These are phyloP conservation scores for Tachystola acroxantha DNA, from an alignment of 2,888 invertebrate genomes.

Conservation along the genomic window DNA sequence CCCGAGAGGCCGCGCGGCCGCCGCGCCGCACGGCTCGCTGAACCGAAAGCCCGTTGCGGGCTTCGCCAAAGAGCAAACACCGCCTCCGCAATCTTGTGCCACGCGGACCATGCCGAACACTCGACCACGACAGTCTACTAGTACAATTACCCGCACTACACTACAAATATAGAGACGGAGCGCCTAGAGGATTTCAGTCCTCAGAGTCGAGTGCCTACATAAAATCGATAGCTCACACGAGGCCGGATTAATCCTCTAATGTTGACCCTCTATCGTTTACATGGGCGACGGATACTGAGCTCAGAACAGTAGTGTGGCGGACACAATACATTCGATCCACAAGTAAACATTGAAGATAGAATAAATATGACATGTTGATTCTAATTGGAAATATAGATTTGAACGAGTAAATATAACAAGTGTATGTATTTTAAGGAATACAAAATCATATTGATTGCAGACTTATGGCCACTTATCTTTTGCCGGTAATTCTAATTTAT, in stretches of 20 bases:
- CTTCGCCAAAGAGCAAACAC: constrained; percentile 75
- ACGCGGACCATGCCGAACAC: constrained; percentile 69
- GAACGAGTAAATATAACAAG: no score
- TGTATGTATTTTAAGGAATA: no score
- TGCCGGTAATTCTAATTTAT: no score
- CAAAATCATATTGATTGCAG: no score
- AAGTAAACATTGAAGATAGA: no score
- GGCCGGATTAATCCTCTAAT: constrained; percentile 18
- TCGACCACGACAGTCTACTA: constrained; percentile 67
- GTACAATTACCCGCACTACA: constrained; percentile 58
- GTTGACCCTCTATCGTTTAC: constrained; percentile 15
- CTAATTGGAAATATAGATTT: no score
- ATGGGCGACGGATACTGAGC: constrained; percentile 2
- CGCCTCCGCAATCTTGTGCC: constrained; percentile 76
- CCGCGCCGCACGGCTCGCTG: constrained; percentile 70
- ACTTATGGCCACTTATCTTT: no score
- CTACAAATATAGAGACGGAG: constrained; percentile 21
- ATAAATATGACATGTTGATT: no score
- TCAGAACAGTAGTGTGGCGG: no score
- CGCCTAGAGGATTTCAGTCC: constrained; percentile 20
- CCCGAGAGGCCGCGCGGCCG: constrained; percentile 68
- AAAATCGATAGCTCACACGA: constrained; percentile 25
- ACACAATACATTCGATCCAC: no score
- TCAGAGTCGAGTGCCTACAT: constrained; percentile 20
- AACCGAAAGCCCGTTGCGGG: constrained; percentile 71